These are phyloP conservation scores for Cheilosia vulpina DNA, from an alignment of 2,888 invertebrate genomes.

Conservation along the genomic window DNA sequence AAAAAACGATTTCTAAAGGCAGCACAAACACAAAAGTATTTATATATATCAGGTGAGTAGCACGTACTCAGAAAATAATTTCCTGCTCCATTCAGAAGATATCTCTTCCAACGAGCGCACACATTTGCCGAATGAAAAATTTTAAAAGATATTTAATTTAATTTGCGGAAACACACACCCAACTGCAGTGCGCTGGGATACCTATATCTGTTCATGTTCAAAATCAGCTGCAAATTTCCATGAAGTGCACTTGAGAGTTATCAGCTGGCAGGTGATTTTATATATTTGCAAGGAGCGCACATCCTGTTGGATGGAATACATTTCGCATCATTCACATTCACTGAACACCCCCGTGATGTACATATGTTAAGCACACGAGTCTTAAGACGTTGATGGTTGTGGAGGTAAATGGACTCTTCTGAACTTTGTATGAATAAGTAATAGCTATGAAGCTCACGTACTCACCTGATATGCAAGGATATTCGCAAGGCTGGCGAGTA, in stretches of 20 bases:
- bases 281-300: constrained; percentile 53
- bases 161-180: constrained; percentile 3
- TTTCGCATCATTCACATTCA: constrained; percentile 23
- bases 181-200: background rate
- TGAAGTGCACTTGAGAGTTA: constrained; percentile 32
- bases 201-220: constrained; percentile 27
- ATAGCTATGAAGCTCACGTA: constrained; percentile 23
- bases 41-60: background rate
- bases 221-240: constrained; percentile 46
- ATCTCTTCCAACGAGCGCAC: background rate
- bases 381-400: background rate
- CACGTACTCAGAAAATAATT: background rate
- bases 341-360: constrained; percentile 3
- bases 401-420: background rate
- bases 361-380: constrained; percentile 3
- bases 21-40: background rate
- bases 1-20: background rate
- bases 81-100: background rate
- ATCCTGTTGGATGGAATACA: constrained; percentile 11
- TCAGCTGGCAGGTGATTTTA: constrained; percentile 54
- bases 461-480: constrained; percentile 92
- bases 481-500: constrained; percentile 94
- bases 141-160: constrained; percentile 30
- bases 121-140: background rate
- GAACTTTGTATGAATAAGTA: constrained; percentile 1